Percentiles rank a stretch among this genome's conserved stretches.
Evolutionary conservation across 92 coral and sea anemone genomes (phyloP).

Genomic region (Bergia puertoricense): DNA sequence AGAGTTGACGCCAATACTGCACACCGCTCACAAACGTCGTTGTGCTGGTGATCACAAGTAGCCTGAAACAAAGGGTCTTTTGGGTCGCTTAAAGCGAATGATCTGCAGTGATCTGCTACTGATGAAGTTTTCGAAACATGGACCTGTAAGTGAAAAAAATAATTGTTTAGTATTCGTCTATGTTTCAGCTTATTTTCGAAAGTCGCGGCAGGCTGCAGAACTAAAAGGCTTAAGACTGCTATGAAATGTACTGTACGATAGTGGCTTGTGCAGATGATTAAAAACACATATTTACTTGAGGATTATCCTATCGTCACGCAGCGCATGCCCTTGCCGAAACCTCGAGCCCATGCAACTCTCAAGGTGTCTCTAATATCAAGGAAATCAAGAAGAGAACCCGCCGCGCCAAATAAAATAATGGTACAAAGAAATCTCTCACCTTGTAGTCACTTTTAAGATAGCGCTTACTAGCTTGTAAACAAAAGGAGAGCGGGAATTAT

Average conservation of each 20-base stretch:
- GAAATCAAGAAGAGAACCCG: neutral
- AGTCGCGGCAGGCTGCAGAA: neutral
- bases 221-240: slow-evolving; percentile 3
- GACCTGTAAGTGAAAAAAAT: slow-evolving; percentile 49
- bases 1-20: slow-evolving; percentile 10
- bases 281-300: slow-evolving; percentile 8
- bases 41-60: slow-evolving; percentile 62
- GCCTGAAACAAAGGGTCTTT: slow-evolving; percentile 60
- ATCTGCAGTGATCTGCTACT: slow-evolving; percentile 54
- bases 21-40: too few relatives aligned
- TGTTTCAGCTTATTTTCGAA: neutral
- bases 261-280: neutral
- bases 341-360: neutral
- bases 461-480: too few relatives aligned
- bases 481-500: too few relatives aligned
- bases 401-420: slow-evolving; percentile 8
- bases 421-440: slow-evolving; percentile 32
- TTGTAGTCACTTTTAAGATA: slow-evolving; percentile 9
- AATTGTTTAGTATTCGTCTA: neutral
- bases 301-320: slow-evolving; percentile 2
- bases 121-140: slow-evolving; percentile 61
- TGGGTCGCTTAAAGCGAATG: slow-evolving; percentile 64
- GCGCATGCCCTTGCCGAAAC: neutral
- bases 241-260: slow-evolving; percentile 5
- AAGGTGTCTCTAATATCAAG: neutral